These are phyloP conservation scores for Trididemnum miniatum DNA, from an alignment of 23 tunicate species.

Conservation along the genomic window DNA sequence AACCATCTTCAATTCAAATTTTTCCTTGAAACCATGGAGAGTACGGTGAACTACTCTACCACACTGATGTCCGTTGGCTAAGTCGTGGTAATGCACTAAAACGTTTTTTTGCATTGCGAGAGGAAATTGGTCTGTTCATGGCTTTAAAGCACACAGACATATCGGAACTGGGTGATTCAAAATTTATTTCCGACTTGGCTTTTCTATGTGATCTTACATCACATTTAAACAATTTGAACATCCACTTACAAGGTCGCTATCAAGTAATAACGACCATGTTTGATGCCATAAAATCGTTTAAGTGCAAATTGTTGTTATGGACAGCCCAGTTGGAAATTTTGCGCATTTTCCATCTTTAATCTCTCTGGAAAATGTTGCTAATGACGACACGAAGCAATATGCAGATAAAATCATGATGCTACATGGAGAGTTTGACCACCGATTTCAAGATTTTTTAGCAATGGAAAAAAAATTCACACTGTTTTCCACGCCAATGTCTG, in stretches of 20 bases:
- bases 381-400: constrained; percentile 37
- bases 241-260: constrained; percentile 39
- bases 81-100: constrained; percentile 58
- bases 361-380: constrained; percentile 41
- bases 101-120: constrained; percentile 39
- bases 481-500: constrained; percentile 48
- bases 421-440: constrained; percentile 41
- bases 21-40: constrained; percentile 43
- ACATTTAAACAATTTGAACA: constrained; percentile 28
- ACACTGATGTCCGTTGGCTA: constrained; percentile 48
- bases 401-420: constrained; percentile 9
- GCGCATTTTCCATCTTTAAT: constrained; percentile 36
- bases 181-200: constrained; percentile 37
- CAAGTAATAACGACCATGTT: constrained; percentile 41
- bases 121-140: constrained; percentile 50
- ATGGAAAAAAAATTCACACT: constrained; percentile 35
- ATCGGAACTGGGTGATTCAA: constrained; percentile 18
- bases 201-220: constrained; percentile 47
- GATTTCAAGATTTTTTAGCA: constrained; percentile 27
- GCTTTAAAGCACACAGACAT: constrained; percentile 41
- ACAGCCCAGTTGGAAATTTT: constrained; percentile 35
- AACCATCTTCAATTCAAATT: constrained; percentile 54
- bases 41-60: constrained; percentile 52
- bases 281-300: constrained; percentile 40
- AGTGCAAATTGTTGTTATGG: constrained; percentile 32